Evolutionary conservation across 2,888 invertebrate species (phyloP), one percentile per base, ranked within the genome.

Genomic region (Protula sp.): DNA sequence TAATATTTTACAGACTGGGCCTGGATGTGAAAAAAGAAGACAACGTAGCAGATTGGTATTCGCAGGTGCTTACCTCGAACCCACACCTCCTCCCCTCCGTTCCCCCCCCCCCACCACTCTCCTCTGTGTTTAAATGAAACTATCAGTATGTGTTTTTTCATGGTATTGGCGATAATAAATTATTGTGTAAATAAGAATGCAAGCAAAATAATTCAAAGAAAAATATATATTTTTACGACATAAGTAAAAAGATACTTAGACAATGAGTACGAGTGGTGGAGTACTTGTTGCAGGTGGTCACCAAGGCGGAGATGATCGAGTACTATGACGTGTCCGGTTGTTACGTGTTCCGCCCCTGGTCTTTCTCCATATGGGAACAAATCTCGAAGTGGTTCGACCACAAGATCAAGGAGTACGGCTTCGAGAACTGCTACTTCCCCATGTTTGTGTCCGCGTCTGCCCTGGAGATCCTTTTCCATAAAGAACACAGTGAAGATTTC

Each of bases 271-370:
- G n/a, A n/a, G n/a, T n/a, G n/a, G n/a, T n/a, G n/a, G n/a, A n/a
- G n/a, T n/a, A n/a, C n/a, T n/a, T n/a, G n/a, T 91, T 94, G 0
- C 97, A 97, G 84, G 86, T 89, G 4, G 85, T 89, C 63, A 91
- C 90, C 0, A 93, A 93, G 81, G 88, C 94, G 51, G 98, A 99
- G 83, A 87, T 99, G 87, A 98, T 99, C 58, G 98, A 99, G 80
- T 99, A 99, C 83, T 99, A 99, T 80, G 97, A 99, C 82, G 94
- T 99, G 2, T 95, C 95, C 56, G 99, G 99, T 0, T 99, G 99
- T 82, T 99, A 99, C 82, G 94, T 99, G 72, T 86, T 99, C 56
- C 88, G 98, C 26, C 98, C 95, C 9, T 98, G 98, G 97, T 89
- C 97, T 14, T 99, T 87, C 82, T 87, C 90, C 60, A 91, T 99